These are phyloP conservation scores for Aphodius sticticus DNA, from an alignment of 2,888 invertebrate species.

Conservation along the genomic window DNA sequence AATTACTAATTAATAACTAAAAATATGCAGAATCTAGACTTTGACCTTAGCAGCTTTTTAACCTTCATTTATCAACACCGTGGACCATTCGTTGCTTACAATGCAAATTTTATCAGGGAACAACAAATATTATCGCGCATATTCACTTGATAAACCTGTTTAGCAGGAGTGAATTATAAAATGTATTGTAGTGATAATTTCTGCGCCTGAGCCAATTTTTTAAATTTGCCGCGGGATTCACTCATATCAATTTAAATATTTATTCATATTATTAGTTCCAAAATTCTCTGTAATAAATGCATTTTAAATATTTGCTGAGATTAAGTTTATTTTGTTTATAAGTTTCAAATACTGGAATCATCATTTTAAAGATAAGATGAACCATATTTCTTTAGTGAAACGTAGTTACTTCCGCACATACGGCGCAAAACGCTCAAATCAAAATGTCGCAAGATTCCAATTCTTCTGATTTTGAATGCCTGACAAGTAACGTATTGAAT, in stretches of 20 bases:
- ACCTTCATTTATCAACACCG: constrained; percentile 5
- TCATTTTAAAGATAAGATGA: not conserved
- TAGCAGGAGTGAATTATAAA: not conserved
- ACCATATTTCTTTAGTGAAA: not conserved
- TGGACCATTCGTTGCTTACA: not conserved
- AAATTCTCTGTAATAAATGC: not conserved
- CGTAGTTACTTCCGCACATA: not conserved
- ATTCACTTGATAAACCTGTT: not conserved
- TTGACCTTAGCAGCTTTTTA: constrained; percentile 30
- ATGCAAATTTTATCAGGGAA: not conserved
- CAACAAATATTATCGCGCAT: not conserved
- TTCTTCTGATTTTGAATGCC: not conserved
- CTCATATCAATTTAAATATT: not conserved
- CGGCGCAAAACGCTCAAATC: not conserved
- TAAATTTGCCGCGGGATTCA: not conserved
- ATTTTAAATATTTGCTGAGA: not conserved
- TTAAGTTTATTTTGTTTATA: too few species aligned
- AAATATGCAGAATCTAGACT: constrained; percentile 30
- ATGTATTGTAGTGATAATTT: not conserved
- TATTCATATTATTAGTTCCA: not conserved
- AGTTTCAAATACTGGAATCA: not conserved
- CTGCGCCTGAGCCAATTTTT: not conserved
- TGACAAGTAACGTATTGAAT: not conserved
- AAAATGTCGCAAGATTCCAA: constrained; percentile 12
- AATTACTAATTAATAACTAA: constrained; percentile 15